phyloP scores from a whole-genome alignment of 2,888 invertebrate genomes.

The Catocala fraxini region DNA sequence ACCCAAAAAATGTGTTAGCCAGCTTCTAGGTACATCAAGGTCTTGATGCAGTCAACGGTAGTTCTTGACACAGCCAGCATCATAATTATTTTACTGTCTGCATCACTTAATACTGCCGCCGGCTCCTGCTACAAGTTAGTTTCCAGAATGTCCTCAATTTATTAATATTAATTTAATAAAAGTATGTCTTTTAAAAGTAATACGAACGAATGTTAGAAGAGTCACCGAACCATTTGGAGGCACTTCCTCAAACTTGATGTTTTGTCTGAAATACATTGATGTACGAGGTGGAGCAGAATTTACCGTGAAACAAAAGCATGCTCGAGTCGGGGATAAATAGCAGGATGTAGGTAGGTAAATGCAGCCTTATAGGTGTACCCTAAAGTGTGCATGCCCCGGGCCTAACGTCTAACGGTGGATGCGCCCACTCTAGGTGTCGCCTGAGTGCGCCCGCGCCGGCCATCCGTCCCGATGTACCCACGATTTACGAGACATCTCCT shows the following conservation, averaged over 20 bases:
- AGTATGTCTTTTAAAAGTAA: too few species aligned
- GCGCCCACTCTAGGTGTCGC: slow-evolving; percentile 85
- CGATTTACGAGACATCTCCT: slow-evolving; percentile 83
- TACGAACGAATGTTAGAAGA: background rate
- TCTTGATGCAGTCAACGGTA: too few species aligned
- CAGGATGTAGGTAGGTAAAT: slow-evolving; percentile 49
- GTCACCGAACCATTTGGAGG: slow-evolving; percentile 30
- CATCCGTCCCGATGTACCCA: slow-evolving; percentile 71
- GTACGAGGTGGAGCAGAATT: slow-evolving; percentile 38
- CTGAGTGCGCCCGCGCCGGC: slow-evolving; percentile 57
- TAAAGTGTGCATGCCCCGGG: slow-evolving; percentile 53
- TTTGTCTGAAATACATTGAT: slow-evolving; percentile 41
- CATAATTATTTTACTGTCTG: too few species aligned
- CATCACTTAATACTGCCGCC: too few species aligned
- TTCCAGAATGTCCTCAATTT: too few species aligned
- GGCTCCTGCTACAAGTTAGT: too few species aligned
- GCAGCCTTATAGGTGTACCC: slow-evolving; percentile 51
- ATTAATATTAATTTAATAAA: too few species aligned
- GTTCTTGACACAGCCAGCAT: too few species aligned
- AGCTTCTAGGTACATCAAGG: too few species aligned
- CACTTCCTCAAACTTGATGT: slow-evolving; percentile 37
- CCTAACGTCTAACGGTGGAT: slow-evolving; percentile 73
- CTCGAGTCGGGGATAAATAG: slow-evolving; percentile 40
- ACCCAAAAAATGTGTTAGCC: too few species aligned
- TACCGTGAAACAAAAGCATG: slow-evolving; percentile 44